phyloP scores from a whole-genome alignment of 2,113 vertebrate species.

The Hystrix brachyura region DNA sequence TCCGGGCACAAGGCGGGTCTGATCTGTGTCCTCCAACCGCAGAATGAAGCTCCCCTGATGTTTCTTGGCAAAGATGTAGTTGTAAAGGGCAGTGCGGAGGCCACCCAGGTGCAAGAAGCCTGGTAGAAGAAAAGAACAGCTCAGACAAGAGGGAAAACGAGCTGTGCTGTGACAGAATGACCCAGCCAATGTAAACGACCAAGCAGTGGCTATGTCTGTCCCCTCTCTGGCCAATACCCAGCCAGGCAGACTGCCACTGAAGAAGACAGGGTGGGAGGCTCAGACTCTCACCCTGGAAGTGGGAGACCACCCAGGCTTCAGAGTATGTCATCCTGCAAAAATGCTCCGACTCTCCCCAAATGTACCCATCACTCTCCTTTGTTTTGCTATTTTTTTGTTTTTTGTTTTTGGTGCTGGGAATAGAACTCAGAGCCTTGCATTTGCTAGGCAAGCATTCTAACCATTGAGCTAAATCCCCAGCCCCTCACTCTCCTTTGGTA shows the following conservation, averaged over 20 bases:
- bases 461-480: too few relatives aligned
- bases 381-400: not conserved
- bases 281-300: not conserved
- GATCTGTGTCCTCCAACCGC: constrained; percentile 97
- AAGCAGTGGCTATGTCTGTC: not conserved
- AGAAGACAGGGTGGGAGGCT: not conserved
- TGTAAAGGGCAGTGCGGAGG: constrained; percentile 96
- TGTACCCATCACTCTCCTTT: not conserved
- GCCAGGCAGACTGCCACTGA: not conserved
- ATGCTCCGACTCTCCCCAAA: not conserved
- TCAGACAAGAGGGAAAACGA: not conserved
- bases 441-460: too few relatives aligned
- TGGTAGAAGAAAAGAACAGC: constrained; percentile 70
- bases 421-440: too few relatives aligned
- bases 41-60: constrained; percentile 92
- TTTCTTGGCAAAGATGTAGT: constrained; percentile 97
- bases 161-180: not conserved
- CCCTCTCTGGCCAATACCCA: not conserved
- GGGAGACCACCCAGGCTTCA: not conserved
- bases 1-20: constrained; percentile 91
- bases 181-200: not conserved
- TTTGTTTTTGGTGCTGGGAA: too few relatives aligned
- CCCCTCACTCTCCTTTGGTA: not conserved
- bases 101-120: constrained; percentile 96
- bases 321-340: not conserved